These are phyloP conservation scores for Rynchops niger DNA, from an alignment of 2,113 vertebrate species.

Conservation along the genomic window DNA sequence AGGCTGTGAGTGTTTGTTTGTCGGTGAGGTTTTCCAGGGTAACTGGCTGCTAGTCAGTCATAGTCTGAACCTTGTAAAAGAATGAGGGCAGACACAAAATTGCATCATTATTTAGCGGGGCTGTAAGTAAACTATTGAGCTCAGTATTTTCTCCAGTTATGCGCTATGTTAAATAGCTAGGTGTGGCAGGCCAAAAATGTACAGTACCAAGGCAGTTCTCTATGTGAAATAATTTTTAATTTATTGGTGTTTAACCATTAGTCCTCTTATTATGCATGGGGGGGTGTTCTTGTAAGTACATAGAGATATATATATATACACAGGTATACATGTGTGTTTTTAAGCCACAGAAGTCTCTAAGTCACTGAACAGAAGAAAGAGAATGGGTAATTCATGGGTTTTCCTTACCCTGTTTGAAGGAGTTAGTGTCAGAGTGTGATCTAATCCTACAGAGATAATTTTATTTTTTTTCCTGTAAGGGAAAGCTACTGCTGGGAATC, in stretches of 20 bases:
- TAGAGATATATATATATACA: neutral
- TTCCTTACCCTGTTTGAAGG: neutral
- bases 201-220: neutral
- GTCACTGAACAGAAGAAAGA: neutral
- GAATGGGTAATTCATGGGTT: neutral
- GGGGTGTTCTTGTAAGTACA: neutral
- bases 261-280: neutral
- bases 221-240: neutral
- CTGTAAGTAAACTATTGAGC: neutral
- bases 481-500: conserved; percentile 50
- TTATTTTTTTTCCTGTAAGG: conserved; percentile 11
- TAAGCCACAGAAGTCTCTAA: neutral
- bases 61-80: neutral
- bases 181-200: neutral
- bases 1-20: neutral
- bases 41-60: conserved; percentile 4
- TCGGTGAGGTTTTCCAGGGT: conserved; percentile 43
- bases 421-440: neutral
- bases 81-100: conserved; percentile 1
- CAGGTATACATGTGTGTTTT: neutral
- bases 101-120: neutral
- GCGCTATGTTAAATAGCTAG: neutral
- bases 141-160: neutral
- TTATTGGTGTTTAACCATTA: neutral
- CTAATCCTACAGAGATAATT: neutral